These are phyloP conservation scores for Drosophila bocki DNA, from an alignment of 1,140 invertebrate genomes.

Conservation along the genomic window DNA sequence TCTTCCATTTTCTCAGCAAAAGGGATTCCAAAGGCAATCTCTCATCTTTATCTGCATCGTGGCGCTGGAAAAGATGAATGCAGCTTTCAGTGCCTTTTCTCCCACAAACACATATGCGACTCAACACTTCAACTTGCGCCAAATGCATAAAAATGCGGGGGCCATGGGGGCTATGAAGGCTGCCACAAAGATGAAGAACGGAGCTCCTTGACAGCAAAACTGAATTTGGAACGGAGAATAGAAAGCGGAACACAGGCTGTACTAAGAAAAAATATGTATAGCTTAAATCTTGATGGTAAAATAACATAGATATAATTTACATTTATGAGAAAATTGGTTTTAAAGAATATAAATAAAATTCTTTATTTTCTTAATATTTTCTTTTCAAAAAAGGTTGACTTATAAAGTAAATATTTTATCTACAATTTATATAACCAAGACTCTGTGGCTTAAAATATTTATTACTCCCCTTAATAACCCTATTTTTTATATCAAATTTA, in stretches of 20 bases:
- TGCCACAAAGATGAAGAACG: conserved; percentile 43
- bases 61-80: conserved; percentile 37
- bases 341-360: neutral
- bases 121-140: conserved; percentile 73
- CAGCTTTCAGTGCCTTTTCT: conserved; percentile 46
- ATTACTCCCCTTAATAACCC: neutral
- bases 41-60: conserved; percentile 40
- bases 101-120: conserved; percentile 55
- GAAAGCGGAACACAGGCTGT: conserved; percentile 46
- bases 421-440: neutral
- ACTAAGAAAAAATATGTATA: neutral
- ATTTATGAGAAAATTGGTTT: neutral
- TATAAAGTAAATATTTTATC: too few species aligned
- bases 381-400: too few species aligned
- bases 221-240: conserved; percentile 39
- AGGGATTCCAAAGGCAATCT: conserved; percentile 59
- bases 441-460: neutral
- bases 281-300: neutral
- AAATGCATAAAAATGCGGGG: conserved; percentile 78
- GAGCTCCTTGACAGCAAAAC: conserved; percentile 69
- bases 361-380: neutral
- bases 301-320: neutral
- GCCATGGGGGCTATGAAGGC: neutral
- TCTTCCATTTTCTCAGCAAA: neutral
- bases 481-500: neutral